Conservation (phyloP, 2,888 invertebrate species). For the Trachelus tabidus region DNA sequence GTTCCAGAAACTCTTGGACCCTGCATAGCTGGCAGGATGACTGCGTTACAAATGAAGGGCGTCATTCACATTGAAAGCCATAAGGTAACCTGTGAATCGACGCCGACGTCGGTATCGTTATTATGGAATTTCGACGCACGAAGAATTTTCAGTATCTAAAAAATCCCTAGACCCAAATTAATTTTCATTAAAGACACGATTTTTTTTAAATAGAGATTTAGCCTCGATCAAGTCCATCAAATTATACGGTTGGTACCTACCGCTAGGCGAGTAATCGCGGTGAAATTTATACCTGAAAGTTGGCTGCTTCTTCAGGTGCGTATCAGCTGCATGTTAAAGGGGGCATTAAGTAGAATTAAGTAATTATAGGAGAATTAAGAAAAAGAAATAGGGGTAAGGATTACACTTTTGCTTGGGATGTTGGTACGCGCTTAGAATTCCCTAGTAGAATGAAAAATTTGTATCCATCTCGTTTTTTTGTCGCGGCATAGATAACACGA, state of each 20-base stretch:
- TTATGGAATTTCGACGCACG: background rate
- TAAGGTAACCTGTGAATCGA: background rate
- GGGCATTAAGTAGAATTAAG: background rate
- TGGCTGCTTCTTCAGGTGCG: background rate
- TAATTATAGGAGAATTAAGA: background rate
- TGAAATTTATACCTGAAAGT: background rate
- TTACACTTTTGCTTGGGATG: background rate
- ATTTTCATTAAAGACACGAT: background rate
- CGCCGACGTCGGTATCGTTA: background rate
- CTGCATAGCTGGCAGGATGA: background rate
- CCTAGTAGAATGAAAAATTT: background rate
- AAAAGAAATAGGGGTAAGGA: background rate
- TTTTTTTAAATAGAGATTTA: background rate
- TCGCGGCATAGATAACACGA: background rate
- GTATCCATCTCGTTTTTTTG: background rate
- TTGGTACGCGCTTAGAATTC: background rate
- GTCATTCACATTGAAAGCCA: background rate
- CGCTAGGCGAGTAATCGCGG: background rate
- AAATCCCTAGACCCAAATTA: background rate
- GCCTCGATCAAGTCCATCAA: background rate
- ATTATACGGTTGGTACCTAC: background rate
- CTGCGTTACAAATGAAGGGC: background rate
- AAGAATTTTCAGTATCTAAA: background rate
- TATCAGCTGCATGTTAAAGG: background rate
- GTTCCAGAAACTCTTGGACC: background rate